phyloP scores from a whole-genome alignment of 1,140 invertebrate species.

The Drosophila ogumai region DNA sequence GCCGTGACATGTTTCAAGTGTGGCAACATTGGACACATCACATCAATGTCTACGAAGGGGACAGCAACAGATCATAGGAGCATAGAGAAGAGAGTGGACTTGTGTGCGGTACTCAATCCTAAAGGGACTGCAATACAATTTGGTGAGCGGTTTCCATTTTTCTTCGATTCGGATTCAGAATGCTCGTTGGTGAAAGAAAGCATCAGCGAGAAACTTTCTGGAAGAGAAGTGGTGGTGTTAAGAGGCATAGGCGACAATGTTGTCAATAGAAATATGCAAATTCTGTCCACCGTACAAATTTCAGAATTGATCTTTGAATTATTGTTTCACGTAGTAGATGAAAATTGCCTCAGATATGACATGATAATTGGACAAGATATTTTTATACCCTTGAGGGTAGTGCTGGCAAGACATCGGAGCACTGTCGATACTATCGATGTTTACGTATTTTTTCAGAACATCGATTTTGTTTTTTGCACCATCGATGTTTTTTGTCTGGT shows the following conservation, averaged over 20 bases:
- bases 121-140: not conserved
- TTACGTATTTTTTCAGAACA: too few relatives aligned
- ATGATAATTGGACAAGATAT: too few relatives aligned
- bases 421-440: too few relatives aligned
- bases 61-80: not conserved
- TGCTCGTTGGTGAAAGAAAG: too few relatives aligned
- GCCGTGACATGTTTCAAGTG: conserved; percentile 2
- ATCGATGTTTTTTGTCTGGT: too few relatives aligned
- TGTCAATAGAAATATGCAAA: not conserved
- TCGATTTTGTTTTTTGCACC: too few relatives aligned
- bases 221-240: not conserved
- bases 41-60: not conserved
- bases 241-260: not conserved
- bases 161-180: too few relatives aligned
- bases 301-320: not conserved
- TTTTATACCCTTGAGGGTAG: too few relatives aligned
- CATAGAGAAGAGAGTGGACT: conserved; percentile 1
- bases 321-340: not conserved
- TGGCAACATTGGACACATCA: conserved; percentile 7
- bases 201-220: too few relatives aligned
- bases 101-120: conserved; percentile 5
- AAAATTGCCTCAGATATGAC: not conserved
- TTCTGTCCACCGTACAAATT: not conserved
- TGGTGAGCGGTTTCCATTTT: not conserved
- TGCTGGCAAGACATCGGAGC: too few relatives aligned